phyloP scores from a whole-genome alignment of 2,888 invertebrate species.

The Xestia ashworthii region DNA sequence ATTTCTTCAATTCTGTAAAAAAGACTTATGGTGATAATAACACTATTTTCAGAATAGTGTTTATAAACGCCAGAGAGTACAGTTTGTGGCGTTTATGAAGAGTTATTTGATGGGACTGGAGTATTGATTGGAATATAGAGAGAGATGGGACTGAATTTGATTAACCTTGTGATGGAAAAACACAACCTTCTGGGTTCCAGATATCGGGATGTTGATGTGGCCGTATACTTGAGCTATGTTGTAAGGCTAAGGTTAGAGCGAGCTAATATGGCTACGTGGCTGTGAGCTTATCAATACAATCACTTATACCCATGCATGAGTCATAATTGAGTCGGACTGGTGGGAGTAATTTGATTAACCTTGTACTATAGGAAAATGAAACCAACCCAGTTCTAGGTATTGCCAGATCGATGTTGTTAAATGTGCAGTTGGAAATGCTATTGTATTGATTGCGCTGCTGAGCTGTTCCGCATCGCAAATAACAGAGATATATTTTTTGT shows the following conservation, averaged over 20 bases:
- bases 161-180: not conserved
- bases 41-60: too few species aligned
- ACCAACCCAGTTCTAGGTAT: not conserved
- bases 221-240: not conserved
- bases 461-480: not conserved
- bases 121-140: too few species aligned
- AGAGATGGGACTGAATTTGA: not conserved
- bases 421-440: not conserved
- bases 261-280: not conserved
- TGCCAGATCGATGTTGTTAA: not conserved
- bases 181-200: too few species aligned
- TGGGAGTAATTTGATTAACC: not conserved
- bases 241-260: constrained; percentile 54
- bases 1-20: not conserved
- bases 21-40: too few species aligned
- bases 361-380: not conserved
- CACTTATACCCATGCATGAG: not conserved
- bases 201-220: not conserved
- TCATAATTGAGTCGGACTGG: not conserved
- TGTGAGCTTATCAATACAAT: not conserved
- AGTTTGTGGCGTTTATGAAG: not conserved
- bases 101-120: not conserved
- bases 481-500: not conserved
- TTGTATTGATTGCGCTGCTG: not conserved
- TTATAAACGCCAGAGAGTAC: too few species aligned